These are phyloP conservation scores for Oophaga pumilio DNA, from an alignment of 2,113 vertebrate species.

Conservation along the genomic window DNA sequence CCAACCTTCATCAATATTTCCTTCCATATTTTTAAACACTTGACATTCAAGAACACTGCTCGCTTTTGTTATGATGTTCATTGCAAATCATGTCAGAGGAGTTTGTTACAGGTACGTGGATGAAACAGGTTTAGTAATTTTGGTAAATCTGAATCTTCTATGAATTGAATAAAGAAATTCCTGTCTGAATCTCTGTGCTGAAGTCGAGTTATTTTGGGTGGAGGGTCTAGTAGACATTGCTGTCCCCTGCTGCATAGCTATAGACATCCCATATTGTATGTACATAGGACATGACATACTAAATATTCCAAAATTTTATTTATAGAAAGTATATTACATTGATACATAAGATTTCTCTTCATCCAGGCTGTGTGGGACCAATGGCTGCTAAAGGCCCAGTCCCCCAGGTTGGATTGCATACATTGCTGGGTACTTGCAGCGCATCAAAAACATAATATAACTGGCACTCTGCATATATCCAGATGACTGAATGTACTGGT, in stretches of 20 bases:
- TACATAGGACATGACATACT: not conserved
- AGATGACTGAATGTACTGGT: not conserved
- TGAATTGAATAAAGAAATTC: not conserved
- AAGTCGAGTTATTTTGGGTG: not conserved
- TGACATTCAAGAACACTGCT: not conserved
- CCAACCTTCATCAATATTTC: not conserved
- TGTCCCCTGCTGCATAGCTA: too few relatives aligned
- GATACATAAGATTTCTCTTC: not conserved
- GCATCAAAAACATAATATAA: not conserved
- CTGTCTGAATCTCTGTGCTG: not conserved
- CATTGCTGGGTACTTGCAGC: not conserved
- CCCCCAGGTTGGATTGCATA: not conserved
- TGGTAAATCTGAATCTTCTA: not conserved
- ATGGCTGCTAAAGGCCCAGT: not conserved
- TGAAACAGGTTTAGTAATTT: not conserved
- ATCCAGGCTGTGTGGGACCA: not conserved
- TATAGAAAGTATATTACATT: constrained; percentile 41
- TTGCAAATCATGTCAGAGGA: not conserved
- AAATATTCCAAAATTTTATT: constrained; percentile 41
- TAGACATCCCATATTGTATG: too few relatives aligned
- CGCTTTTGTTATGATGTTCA: constrained; percentile 2
- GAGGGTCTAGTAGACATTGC: too few relatives aligned
- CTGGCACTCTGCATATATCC: not conserved
- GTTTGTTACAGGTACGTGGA: not conserved
- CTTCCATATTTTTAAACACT: not conserved